Conservation (phyloP, 2,888 invertebrate genomes). For the Epinotia brunnichana region DNA sequence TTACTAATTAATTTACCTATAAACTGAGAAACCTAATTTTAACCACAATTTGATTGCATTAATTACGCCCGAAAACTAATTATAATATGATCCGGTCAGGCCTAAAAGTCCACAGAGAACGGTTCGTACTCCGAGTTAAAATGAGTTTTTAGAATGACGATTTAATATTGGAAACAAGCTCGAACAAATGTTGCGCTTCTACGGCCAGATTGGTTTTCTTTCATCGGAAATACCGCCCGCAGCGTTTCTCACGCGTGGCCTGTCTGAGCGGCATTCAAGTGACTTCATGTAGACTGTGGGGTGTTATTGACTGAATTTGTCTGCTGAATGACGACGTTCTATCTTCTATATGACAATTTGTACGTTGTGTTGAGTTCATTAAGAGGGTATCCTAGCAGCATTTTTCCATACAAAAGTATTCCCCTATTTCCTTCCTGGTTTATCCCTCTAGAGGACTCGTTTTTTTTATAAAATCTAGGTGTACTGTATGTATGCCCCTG, state of each 20-base stretch:
- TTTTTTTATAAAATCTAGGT: no score
- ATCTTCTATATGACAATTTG: background rate
- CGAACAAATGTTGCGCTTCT: slow-evolving; percentile 40
- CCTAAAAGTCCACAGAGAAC: slow-evolving; percentile 18
- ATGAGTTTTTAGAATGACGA: slow-evolving; percentile 40
- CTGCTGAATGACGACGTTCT: background rate
- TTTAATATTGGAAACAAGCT: slow-evolving; percentile 43
- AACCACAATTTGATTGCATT: slow-evolving; percentile 23
- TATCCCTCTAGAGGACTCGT: no score
- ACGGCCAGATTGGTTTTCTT: slow-evolving; percentile 41
- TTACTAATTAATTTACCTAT: background rate
- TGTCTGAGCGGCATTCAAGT: slow-evolving; percentile 27
- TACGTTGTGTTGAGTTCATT: no score
- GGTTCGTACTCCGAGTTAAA: slow-evolving; percentile 21
- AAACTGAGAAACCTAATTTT: background rate
- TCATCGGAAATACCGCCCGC: slow-evolving; percentile 33
- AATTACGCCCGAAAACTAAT: slow-evolving; percentile 20
- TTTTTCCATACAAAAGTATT: no score
- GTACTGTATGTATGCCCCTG: no score
- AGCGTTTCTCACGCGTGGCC: slow-evolving; percentile 37
- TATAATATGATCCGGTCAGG: slow-evolving; percentile 29
- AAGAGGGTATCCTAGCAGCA: no score
- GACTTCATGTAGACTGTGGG: slow-evolving; percentile 20
- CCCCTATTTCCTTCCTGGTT: no score
- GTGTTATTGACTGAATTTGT: slow-evolving; percentile 29